Conservation (phyloP, 2,113 vertebrate genomes). For the Amazona guildingii region DNA sequence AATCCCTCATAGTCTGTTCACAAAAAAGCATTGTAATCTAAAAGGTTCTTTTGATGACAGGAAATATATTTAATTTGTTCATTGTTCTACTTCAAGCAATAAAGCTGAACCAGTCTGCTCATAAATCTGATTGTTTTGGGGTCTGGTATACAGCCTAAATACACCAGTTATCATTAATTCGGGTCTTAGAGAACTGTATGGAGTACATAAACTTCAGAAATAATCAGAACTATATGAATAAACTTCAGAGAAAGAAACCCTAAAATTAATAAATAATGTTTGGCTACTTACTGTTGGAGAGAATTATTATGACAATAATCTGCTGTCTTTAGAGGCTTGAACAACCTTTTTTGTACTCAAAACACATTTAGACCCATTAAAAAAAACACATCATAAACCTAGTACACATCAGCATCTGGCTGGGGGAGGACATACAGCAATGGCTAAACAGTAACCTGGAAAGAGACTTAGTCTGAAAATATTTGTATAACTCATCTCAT, state of each 20-base stretch:
- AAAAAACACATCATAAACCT: not conserved
- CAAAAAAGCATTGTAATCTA: not conserved
- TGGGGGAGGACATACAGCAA: not conserved
- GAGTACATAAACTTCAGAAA: not conserved
- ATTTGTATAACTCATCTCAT: not conserved
- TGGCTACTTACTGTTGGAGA: not conserved
- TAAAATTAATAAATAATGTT: not conserved
- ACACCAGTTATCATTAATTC: not conserved
- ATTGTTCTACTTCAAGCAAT: not conserved
- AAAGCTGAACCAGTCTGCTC: not conserved
- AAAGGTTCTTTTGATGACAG: not conserved
- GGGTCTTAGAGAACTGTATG: not conserved
- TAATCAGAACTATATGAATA: not conserved
- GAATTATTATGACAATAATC: not conserved
- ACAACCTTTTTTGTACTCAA: not conserved
- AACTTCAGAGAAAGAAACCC: not conserved
- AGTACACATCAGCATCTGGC: not conserved
- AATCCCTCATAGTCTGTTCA: not conserved
- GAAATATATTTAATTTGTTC: not conserved
- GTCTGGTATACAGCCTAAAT: not conserved
- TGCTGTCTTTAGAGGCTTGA: not conserved
- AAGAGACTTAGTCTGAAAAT: not conserved
- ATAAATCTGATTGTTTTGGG: not conserved
- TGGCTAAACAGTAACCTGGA: not conserved
- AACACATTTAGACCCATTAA: not conserved